These are phyloP conservation scores for Eudyptes chrysolophus DNA, from an alignment of 2,113 vertebrate species.

Conservation along the genomic window DNA sequence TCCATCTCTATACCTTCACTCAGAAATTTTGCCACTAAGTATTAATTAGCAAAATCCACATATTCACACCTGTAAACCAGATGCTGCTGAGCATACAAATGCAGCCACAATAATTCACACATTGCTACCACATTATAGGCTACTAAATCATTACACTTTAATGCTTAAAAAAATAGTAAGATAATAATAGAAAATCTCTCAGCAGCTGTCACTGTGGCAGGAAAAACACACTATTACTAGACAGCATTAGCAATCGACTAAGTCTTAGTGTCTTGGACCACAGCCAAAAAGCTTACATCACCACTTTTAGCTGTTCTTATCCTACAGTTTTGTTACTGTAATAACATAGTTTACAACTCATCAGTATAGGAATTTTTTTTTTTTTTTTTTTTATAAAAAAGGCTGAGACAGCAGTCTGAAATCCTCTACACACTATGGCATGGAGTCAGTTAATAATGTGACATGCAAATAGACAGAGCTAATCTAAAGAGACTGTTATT, in stretches of 20 bases:
- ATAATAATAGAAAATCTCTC: conserved; percentile 66
- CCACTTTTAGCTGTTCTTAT: background rate
- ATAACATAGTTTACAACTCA: background rate
- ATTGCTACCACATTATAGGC: background rate
- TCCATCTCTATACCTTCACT: background rate
- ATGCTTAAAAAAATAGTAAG: conserved; percentile 8
- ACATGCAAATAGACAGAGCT: background rate
- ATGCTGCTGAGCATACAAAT: conserved; percentile 16
- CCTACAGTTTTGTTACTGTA: background rate
- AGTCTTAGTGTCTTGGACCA: background rate
- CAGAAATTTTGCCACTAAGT: background rate
- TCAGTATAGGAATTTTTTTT: background rate
- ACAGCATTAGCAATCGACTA: background rate
- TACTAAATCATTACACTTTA: conserved; percentile 45
- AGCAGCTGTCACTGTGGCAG: conserved; percentile 56
- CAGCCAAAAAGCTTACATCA: conserved; percentile 15
- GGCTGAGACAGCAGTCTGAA: background rate
- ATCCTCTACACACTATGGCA: background rate
- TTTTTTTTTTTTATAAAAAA: background rate
- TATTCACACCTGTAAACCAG: conserved; percentile 58
- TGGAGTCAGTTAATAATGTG: background rate
- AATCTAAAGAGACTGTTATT: conserved; percentile 54
- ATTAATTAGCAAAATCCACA: background rate
- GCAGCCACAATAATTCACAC: background rate
- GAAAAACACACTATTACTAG: conserved; percentile 14